Base-by-base conservation (phyloP, 35 echinoderm and acorn worm species). In the Hemicentrotus pulcherrimus region DNA sequence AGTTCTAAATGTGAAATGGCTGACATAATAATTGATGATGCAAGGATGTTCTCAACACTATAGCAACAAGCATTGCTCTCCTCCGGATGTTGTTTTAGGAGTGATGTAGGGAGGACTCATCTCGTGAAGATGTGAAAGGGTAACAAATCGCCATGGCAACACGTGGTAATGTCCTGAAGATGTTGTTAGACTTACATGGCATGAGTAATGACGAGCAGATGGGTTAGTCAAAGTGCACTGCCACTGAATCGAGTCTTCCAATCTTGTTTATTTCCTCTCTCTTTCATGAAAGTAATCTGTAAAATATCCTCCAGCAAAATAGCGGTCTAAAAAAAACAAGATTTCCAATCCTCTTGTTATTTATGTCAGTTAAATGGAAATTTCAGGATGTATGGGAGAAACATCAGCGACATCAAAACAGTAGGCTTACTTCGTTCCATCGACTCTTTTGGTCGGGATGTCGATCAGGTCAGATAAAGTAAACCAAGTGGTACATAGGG, bases 161-260 rank as follows among this genome's bases (percentile, higher is more conserved):
- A 55, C 28, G 24, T 78, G 0, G 19, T 0, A 22, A 78, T 78
- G 65, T 78, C 65, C 65, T 78, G 18, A 78, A 78, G 65, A 78
- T 78, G 65, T 78, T 78, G 28, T 78, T n/a, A 78, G 65, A 78
- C 65, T 78, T 78, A 78, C 65, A 78, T n/a, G 65, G 65, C 65
- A 78, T 78, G 65, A 78, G 65, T 78, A 78, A 78, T 78, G 18
- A n/a, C 19, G 22, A 78, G 65, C 65, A 78, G 65, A 78, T 78
- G 65, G 65, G 28, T 5, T 18, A n/a, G 65, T 78, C 65, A 78
- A 78, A 78, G 65, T 78, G 65, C 65, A 78, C 65, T 78, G 65
- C 65, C 65, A 78, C 65, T 7, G 65, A 78, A 78, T 78, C 65
- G n/a, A n/a, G 24, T 78, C 24, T 28, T 28, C 24, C 24, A 22